A percentile compares a stretch with the other conserved stretches of the same genome.
phyloP scores from a whole-genome alignment of 1,140 invertebrate species.

The Sinonovacula constricta region DNA sequence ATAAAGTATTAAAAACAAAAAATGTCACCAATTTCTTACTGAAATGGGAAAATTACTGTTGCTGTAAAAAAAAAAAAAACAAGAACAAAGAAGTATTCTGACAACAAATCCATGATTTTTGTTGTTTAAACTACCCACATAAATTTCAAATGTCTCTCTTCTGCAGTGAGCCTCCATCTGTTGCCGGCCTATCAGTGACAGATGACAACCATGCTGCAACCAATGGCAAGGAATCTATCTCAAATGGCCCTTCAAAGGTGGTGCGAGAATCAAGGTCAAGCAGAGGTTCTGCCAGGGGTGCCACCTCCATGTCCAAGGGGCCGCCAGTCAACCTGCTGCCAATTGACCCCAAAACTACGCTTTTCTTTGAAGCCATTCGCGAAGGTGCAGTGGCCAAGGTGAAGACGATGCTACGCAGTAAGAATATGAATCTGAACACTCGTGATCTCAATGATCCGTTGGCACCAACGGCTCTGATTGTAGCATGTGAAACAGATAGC shows the following conservation, averaged over 20 bases:
- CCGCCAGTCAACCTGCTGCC: conserved; percentile 3
- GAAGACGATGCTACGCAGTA: conserved; percentile 50
- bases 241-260: neutral
- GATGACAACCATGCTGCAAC: neutral
- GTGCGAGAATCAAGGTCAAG: neutral
- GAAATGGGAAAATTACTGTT: no score
- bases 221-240: neutral
- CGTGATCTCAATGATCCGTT: conserved; percentile 59
- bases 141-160: no score
- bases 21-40: no score
- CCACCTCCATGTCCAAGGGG: neutral
- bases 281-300: neutral
- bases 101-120: no score
- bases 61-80: no score
- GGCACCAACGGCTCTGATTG: conserved; percentile 63
- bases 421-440: conserved; percentile 60
- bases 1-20: no score
- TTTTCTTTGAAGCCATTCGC: conserved; percentile 54
- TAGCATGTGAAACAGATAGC: conserved; percentile 63
- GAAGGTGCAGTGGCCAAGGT: conserved; percentile 53
- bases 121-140: no score
- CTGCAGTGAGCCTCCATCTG: neutral
- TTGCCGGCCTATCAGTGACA: neutral
- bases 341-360: conserved; percentile 34
- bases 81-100: no score